Evolutionary conservation across 37 sponge, comb jelly and placozoan species (phyloP).

Genomic region (Haliclona indistincta): DNA sequence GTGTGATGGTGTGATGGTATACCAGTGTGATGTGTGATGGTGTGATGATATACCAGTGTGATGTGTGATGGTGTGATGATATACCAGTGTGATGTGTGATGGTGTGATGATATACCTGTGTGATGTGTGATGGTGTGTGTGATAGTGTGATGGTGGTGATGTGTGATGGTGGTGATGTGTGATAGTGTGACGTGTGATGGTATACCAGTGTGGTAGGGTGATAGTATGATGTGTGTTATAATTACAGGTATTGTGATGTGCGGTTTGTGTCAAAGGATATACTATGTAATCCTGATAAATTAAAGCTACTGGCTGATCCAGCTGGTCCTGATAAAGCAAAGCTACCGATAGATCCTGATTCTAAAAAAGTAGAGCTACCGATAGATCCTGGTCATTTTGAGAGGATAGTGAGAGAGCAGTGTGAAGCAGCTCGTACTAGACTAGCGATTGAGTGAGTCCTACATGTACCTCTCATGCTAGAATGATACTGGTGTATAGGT

Average conservation of each 20-base stretch:
- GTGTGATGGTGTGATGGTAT: no score
- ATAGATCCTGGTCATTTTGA: constrained; percentile 67
- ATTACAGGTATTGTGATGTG: constrained; percentile 54
- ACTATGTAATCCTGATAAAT: constrained; percentile 16
- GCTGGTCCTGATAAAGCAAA: no score
- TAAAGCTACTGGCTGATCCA: no score
- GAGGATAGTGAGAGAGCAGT: constrained; percentile 51
- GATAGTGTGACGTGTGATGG: not conserved
- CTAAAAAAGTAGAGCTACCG: no score
- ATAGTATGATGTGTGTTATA: not conserved
- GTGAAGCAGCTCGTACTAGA: constrained; percentile 41
- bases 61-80: constrained; percentile 47
- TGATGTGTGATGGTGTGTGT: no score
- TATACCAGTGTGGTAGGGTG: no score
- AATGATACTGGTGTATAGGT: constrained; percentile 52
- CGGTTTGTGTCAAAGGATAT: constrained; percentile 54
- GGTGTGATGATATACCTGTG: not conserved
- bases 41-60: not conserved
- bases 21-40: not conserved
- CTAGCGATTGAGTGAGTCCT: constrained; percentile 57
- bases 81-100: not conserved
- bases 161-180: not conserved
- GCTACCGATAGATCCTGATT: no score
- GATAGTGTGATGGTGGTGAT: not conserved
- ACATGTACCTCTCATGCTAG: no score